Conservation (phyloP, 1,140 invertebrate species). For the Aphidius ervi region DNA sequence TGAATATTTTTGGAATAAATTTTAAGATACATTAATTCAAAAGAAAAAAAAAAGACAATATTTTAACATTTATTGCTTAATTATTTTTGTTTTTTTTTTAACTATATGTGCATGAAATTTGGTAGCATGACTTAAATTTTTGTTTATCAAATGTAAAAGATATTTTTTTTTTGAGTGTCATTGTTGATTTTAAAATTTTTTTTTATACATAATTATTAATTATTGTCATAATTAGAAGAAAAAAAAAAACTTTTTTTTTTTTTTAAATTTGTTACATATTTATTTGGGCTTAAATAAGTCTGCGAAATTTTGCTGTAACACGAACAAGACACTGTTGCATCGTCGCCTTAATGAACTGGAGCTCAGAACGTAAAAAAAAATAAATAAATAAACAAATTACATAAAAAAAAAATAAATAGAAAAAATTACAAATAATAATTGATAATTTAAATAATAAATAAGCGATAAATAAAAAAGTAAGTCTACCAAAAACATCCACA, state of each 20-base stretch:
- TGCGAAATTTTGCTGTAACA: conserved; percentile 55
- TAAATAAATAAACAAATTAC: conserved; percentile 29
- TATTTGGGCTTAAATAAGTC: conserved; percentile 52
- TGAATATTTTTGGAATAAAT: no score
- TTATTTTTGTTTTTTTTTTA: conserved; percentile 8
- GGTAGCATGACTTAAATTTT: neutral
- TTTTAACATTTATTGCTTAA: no score
- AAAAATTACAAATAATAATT: conserved; percentile 35
- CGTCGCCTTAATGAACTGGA: conserved; percentile 54
- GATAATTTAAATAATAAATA: no score
- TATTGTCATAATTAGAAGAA: neutral
- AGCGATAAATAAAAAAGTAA: no score
- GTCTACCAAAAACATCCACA: no score
- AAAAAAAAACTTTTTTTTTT: conserved; percentile 33
- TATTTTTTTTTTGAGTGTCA: neutral
- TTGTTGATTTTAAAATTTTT: conserved; percentile 1
- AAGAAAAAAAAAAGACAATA: no score
- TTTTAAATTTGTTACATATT: conserved; percentile 54
- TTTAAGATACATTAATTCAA: no score
- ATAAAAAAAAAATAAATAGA: conserved; percentile 28
- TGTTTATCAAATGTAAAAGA: no score
- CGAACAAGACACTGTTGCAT: conserved; percentile 54
- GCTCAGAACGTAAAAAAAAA: conserved; percentile 49
- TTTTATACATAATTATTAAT: conserved; percentile 9
- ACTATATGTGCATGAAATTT: conserved; percentile 32